These are phyloP conservation scores for Hydrophis major DNA, from an alignment of 2,797 vertebrate species.

Conservation along the genomic window DNA sequence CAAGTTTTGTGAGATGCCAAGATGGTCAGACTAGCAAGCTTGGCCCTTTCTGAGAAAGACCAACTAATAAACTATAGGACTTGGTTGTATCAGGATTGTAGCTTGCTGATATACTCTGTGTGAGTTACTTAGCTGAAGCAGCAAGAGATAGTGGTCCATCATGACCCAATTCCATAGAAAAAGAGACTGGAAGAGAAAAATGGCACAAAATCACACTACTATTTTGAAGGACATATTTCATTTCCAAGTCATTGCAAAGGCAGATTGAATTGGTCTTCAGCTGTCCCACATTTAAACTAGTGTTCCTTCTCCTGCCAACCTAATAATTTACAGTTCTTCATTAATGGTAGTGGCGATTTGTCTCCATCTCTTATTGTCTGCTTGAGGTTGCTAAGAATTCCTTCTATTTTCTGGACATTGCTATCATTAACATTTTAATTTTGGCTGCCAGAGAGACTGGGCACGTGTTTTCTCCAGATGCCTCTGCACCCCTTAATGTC, in stretches of 20 bases:
- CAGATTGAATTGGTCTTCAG: background rate
- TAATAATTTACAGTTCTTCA: background rate
- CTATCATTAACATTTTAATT: background rate
- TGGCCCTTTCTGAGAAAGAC: background rate
- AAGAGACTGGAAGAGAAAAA: background rate
- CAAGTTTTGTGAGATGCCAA: background rate
- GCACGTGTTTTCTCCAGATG: background rate
- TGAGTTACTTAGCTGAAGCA: background rate
- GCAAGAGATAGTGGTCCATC: background rate
- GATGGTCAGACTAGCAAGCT: background rate
- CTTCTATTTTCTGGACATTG: background rate
- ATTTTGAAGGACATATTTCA: background rate
- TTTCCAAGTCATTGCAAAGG: background rate
- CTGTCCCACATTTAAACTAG: background rate
- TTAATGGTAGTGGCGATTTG: background rate
- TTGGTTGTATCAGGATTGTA: background rate
- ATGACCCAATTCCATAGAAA: background rate
- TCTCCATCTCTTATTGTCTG: background rate
- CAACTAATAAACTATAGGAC: background rate
- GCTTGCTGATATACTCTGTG: background rate
- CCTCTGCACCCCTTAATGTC: background rate
- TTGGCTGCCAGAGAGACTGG: background rate
- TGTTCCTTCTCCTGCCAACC: background rate
- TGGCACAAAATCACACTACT: background rate
- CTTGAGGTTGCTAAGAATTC: background rate